Conservation (phyloP, 2,888 invertebrate species). For the Agriopis leucophaearia region DNA sequence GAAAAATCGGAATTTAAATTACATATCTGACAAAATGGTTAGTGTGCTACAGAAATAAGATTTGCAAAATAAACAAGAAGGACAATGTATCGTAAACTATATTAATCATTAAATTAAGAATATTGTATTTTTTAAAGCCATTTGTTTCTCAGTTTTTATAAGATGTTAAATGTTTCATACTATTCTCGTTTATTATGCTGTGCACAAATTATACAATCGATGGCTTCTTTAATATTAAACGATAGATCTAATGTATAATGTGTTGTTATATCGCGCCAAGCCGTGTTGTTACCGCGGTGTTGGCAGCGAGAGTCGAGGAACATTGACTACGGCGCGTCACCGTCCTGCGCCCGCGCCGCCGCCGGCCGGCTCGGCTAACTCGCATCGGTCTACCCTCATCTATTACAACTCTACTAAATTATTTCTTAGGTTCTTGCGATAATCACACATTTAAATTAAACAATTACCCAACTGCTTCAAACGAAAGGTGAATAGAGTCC, state of each 20-base stretch:
- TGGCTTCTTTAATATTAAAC: conserved; percentile 72
- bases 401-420: too few species aligned
- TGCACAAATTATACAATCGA: conserved; percentile 78
- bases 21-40: conserved; percentile 87
- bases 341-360: not conserved
- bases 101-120: conserved; percentile 84
- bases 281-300: conserved; percentile 50
- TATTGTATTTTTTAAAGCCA: conserved; percentile 84
- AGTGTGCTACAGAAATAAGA: conserved; percentile 84
- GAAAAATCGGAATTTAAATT: conserved; percentile 86
- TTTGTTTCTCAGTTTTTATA: conserved; percentile 83
- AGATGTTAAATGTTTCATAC: conserved; percentile 78
- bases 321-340: not conserved
- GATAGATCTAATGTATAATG: conserved; percentile 65
- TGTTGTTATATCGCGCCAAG: conserved; percentile 78
- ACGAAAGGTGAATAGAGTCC: too few species aligned
- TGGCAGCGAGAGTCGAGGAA: conserved; percentile 58
- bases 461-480: too few species aligned
- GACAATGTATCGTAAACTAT: conserved; percentile 84
- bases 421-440: too few species aligned
- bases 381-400: conserved; percentile 9
- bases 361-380: not conserved
- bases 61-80: conserved; percentile 80
- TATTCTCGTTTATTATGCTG: conserved; percentile 79
- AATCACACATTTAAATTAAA: too few species aligned